Evolutionary conservation across 2,888 invertebrate species (phyloP), one percentile per base, ranked within the genome.

Genomic region (Clivina fossor): DNA sequence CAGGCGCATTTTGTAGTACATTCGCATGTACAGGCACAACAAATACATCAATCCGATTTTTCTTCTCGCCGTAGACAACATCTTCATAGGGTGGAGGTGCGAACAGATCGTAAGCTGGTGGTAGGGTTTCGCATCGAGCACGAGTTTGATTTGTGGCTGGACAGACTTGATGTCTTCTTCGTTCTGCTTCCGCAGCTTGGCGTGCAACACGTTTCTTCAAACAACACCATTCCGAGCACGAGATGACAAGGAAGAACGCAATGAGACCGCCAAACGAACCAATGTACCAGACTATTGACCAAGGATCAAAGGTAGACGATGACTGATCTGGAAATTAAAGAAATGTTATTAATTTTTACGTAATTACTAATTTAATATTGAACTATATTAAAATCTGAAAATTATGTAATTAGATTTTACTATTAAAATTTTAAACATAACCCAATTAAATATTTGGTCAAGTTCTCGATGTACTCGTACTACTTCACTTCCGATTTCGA

Each of bases 261-360:
- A 80, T 77, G 15, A 80, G 68, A 1, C 79, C 79, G 3, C 79
- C 79, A 62, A 80, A 80, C 1, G 79, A 79, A 2, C 78, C 79
- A 44, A 80, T 74, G 71, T 80, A 80, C 79, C 80, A 80, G 4
- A 80, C 72, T 48, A 80, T 76, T 19, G 80, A 79, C 78, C 79
- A 79, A 0, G 78, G 76, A 62, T 78, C 78, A 62, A 76, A 61
- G 0, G 73, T 68, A 2, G 61, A 60, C 0, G 72, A 67, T 2
- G 60, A 46, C 44, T 60, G 62, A 44, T 62, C 67, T 68, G 63
- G 4, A 67, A 64, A 33, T 24, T 19, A 61, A 58, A 49, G 57
- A 60, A 53, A 30, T 30, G 56, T 40, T 20, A 19, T 9, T 19
- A 19, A 9, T 19, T 13, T n/a, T n/a, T n/a, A n/a, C n/a, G n/a